Percentiles rank a stretch among this genome's conserved stretches.
Conservation (phyloP, 2,797 vertebrate species). For the Anolis apletophallus region DNA sequence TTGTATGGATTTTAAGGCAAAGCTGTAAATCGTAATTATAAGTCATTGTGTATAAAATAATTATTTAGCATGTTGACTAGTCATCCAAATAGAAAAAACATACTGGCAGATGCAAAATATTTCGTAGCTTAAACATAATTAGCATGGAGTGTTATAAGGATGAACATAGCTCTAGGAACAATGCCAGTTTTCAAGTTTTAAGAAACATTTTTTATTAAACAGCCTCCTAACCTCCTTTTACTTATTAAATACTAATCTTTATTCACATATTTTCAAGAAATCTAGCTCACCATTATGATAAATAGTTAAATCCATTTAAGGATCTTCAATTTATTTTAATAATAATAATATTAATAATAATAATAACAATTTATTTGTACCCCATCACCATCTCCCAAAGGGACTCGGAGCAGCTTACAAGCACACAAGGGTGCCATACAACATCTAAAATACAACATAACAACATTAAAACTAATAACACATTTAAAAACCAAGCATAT, state of each 20-base stretch:
- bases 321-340: neutral
- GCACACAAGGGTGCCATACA: no score
- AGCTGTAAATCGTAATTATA: slow-evolving; percentile 38
- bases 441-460: no score
- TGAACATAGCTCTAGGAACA: neutral
- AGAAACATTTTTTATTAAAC: slow-evolving; percentile 40
- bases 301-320: neutral
- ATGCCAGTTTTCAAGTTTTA: neutral
- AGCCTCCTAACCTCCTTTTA: slow-evolving; percentile 35
- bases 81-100: slow-evolving; percentile 19
- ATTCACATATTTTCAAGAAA: neutral
- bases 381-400: no score
- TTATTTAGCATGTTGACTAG: slow-evolving; percentile 26
- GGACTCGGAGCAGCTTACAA: no score
- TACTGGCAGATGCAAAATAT: slow-evolving; percentile 2
- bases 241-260: neutral
- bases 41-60: slow-evolving; percentile 20
- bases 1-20: neutral
- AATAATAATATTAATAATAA: no score
- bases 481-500: no score
- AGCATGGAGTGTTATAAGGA: neutral
- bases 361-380: no score
- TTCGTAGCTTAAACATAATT: slow-evolving; percentile 2
- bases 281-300: neutral
- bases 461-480: no score